Evolutionary conservation across 2,888 invertebrate genomes (phyloP).

Genomic region (Eubasilissa splendida): DNA sequence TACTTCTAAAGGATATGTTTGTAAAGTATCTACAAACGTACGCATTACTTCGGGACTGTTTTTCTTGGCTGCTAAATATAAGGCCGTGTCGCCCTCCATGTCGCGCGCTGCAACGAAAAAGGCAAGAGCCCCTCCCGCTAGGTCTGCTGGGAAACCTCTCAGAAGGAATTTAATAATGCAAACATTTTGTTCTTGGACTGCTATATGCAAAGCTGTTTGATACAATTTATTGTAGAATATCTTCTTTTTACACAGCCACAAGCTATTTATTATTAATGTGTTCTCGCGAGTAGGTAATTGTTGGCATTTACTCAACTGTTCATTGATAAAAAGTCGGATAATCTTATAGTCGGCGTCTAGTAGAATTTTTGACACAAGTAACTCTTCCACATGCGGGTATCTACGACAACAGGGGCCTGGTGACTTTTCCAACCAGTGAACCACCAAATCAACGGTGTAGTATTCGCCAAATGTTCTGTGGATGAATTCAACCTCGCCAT

Average conservation of each 20-base stretch:
- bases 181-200: background rate
- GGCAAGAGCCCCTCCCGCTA: background rate
- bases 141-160: background rate
- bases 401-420: background rate
- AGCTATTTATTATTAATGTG: background rate
- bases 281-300: background rate
- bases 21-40: background rate
- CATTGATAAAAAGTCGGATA: background rate
- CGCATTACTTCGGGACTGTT: too few species aligned
- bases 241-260: background rate
- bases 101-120: background rate
- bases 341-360: background rate
- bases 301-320: background rate
- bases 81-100: background rate
- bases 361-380: background rate
- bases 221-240: background rate
- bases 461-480: conserved; percentile 25
- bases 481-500: background rate
- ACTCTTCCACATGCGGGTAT: background rate
- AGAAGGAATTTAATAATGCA: background rate
- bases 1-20: background rate
- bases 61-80: conserved; percentile 8
- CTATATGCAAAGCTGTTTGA: conserved; percentile 25
- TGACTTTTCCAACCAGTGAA: background rate
- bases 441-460: background rate